These are phyloP conservation scores for Chaetodon trifasciatus DNA, from an alignment of 2,797 vertebrate genomes.

Conservation along the genomic window DNA sequence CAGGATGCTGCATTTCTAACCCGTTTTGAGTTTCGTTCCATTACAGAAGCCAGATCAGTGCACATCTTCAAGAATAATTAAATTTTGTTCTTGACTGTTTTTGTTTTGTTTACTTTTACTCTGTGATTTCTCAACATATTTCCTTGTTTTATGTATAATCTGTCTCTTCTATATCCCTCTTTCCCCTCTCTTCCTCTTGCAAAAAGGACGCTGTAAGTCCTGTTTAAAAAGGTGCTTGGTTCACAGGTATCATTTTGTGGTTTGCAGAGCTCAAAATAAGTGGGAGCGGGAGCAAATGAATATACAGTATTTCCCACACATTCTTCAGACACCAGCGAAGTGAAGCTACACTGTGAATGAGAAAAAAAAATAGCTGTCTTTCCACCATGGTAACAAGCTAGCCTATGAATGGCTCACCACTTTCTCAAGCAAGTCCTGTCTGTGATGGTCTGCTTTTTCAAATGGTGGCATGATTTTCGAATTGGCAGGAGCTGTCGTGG, in stretches of 20 bases:
- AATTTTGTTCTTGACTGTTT: too few species aligned
- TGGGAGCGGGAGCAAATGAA: background rate
- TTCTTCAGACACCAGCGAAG: background rate
- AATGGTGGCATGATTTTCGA: constrained; percentile 18
- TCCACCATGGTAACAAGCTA: constrained; percentile 3
- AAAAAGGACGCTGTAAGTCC: background rate
- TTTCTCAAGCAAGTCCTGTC: constrained; percentile 11
- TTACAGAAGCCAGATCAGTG: too few species aligned
- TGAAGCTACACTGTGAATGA: background rate
- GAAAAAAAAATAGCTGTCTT: background rate
- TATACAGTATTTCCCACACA: background rate
- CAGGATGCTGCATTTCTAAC: too few species aligned
- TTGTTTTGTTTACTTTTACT: too few species aligned
- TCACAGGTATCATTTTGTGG: background rate
- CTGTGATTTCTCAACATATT: background rate
- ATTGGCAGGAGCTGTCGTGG: constrained; percentile 29
- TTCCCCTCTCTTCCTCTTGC: too few species aligned
- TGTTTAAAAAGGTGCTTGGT: background rate
- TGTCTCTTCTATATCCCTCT: background rate
- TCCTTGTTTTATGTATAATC: background rate
- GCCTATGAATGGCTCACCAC: constrained; percentile 13
- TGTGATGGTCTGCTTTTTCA: constrained; percentile 15
- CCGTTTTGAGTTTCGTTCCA: too few species aligned
- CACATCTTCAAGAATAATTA: too few species aligned
- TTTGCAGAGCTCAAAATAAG: constrained; percentile 2